Base-by-base conservation (phyloP, 1,140 invertebrate genomes). In the Wiebesia pumilae region DNA sequence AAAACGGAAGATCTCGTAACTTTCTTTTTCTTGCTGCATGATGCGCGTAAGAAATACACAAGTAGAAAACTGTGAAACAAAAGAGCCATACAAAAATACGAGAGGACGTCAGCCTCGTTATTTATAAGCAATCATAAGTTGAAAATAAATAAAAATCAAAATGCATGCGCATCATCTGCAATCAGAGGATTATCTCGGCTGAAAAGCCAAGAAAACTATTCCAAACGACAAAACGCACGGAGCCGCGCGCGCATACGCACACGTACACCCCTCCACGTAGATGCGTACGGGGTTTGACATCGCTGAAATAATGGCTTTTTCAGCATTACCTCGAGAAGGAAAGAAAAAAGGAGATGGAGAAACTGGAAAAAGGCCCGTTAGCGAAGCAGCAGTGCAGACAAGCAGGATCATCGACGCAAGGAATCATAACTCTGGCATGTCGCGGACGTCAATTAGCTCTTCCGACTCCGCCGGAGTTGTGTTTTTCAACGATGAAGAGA, bases 401-500 rank as follows among this genome's bases (percentile, higher is more conserved):
- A 85, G 58, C 84, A 62, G 78, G 78, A 85, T 80, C 84, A 85
- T 85, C 77, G 84, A 85, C 77, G 58, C 62, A 78, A 67, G 47
- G 84, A 43, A 85, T 86, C 84, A 81, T 86, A 86, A 86, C 79
- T 86, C 84, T 81, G 51, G 78, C 43, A 33, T 24, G 24, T 73
- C 69, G 33, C 51, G 78, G 19, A 81, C 79, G 84, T 86, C 84
- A 86, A 86, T 86, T 86, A 86, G 84, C 54, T 54, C 51, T 35
- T 73, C 62, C 71, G 81, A 62, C 65, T 16, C 14, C 3, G 30
- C 6, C 40, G 47, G 9, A 65, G 38, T 62, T 14, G 58, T 62
- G 30, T 69, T 78, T 87, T 80, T 65, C 54, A 10, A 21, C 75
- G 73, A 40, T 35, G 33, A 73, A 69, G 19, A 79, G 87, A 88